phyloP scores from a whole-genome alignment of 2,797 vertebrate species.

The Chelmon rostratus region DNA sequence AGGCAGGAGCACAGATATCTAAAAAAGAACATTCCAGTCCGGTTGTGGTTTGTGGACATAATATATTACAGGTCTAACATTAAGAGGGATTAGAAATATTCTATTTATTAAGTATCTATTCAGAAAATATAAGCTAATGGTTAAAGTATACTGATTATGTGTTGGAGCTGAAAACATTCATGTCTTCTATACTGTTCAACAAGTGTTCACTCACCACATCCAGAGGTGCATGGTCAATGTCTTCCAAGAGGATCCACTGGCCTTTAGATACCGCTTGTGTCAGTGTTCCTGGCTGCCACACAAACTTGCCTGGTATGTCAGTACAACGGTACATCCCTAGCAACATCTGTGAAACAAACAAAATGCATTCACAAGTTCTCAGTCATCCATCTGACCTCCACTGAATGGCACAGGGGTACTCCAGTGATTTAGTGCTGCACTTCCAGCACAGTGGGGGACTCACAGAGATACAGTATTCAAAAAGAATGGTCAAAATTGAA shows the following conservation, averaged over 20 bases:
- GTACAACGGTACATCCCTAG: conserved; percentile 98
- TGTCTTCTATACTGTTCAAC: neutral
- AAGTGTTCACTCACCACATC: conserved; percentile 89
- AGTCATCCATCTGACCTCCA: neutral
- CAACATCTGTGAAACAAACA: conserved; percentile 86
- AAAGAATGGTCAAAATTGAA: neutral
- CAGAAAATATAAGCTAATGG: neutral
- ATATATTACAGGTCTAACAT: neutral
- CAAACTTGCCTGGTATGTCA: conserved; percentile 96
- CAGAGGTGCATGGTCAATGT: conserved; percentile 97
- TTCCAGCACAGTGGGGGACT: neutral
- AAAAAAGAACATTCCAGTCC: neutral
- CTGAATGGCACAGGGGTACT: neutral
- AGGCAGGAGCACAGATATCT: conserved; percentile 96
- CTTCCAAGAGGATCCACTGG: conserved; percentile 96
- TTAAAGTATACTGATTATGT: neutral
- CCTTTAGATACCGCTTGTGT: conserved; percentile 95
- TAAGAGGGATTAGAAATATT: neutral
- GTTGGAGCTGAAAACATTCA: neutral
- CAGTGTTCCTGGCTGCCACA: conserved; percentile 95
- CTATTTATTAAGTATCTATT: neutral
- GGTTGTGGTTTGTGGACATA: neutral
- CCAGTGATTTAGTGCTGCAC: neutral
- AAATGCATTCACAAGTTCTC: neutral
- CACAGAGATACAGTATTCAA: neutral